These are phyloP conservation scores for Mercenaria mercenaria DNA, from an alignment of 1,140 invertebrate genomes.

Conservation along the genomic window DNA sequence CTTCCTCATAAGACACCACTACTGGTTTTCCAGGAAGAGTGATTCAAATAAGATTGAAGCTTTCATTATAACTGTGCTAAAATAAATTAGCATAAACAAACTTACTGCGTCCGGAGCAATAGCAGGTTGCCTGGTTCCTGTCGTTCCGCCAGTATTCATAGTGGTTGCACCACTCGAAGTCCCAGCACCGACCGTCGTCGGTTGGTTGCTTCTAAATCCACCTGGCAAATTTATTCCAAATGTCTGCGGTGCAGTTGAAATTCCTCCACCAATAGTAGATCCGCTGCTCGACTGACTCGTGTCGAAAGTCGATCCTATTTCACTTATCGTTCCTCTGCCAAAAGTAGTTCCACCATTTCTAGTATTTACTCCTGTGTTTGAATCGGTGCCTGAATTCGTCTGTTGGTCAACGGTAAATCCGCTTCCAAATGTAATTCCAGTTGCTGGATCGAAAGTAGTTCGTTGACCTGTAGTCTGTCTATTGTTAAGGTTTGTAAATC, in stretches of 20 bases:
- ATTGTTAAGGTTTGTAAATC: neutral
- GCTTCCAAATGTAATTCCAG: constrained; percentile 24
- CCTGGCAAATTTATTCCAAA: neutral
- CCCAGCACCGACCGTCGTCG: neutral
- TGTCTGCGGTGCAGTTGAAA: neutral
- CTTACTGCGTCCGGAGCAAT: constrained; percentile 2
- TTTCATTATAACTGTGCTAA: no score
- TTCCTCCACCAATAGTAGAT: neutral
- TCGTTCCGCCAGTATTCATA: neutral
- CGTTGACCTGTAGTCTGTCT: neutral
- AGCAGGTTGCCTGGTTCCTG: neutral
- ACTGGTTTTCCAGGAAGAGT: no score
- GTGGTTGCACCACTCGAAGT: neutral
- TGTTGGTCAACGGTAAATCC: neutral
- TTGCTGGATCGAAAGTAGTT: constrained; percentile 27
- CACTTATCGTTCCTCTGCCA: neutral
- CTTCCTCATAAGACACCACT: no score
- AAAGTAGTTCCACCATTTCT: neutral
- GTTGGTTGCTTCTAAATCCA: neutral
- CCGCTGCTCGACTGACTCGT: neutral
- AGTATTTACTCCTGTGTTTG: neutral
- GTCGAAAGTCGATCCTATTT: neutral
- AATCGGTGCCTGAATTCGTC: neutral
- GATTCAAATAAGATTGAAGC: no score
- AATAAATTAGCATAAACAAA: no score